These are phyloP conservation scores for Dendroctonus valens DNA, from an alignment of 1,140 invertebrate genomes.

Conservation along the genomic window DNA sequence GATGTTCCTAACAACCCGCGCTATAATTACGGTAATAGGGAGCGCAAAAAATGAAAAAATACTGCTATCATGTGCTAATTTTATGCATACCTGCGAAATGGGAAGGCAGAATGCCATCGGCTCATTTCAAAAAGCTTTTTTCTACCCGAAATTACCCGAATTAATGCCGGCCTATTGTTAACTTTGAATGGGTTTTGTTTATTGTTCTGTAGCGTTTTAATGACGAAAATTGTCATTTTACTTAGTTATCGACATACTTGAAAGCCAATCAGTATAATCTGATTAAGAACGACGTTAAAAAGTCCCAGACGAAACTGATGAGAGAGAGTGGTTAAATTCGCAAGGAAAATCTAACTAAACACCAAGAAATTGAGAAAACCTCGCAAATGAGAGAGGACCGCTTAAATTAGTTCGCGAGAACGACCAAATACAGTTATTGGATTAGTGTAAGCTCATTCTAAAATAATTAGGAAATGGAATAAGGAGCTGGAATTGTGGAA, in stretches of 20 bases:
- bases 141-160: too few relatives aligned
- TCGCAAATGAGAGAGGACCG: conserved; percentile 18
- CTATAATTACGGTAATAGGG: conserved; percentile 23
- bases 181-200: too few relatives aligned
- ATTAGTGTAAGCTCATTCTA: conserved; percentile 28
- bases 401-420: conserved; percentile 27
- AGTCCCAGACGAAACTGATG: neutral
- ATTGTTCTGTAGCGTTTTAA: too few relatives aligned
- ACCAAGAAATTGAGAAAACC: conserved; percentile 20
- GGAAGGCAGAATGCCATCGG: neutral
- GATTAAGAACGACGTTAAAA: too few relatives aligned
- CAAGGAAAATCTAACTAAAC: conserved; percentile 12
- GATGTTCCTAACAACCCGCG: conserved; percentile 23
- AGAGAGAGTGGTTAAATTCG: conserved; percentile 16
- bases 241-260: too few relatives aligned
- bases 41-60: conserved; percentile 25
- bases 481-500: conserved; percentile 20
- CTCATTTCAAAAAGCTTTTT: too few relatives aligned
- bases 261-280: too few relatives aligned
- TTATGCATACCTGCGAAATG: conserved; percentile 13
- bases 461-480: conserved; percentile 30
- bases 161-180: too few relatives aligned
- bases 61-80: conserved; percentile 28
- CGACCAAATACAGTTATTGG: conserved; percentile 28
- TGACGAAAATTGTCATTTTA: too few relatives aligned